Base-by-base conservation (phyloP, 2,888 invertebrate genomes). In the Rhogogaster chlorosoma region DNA sequence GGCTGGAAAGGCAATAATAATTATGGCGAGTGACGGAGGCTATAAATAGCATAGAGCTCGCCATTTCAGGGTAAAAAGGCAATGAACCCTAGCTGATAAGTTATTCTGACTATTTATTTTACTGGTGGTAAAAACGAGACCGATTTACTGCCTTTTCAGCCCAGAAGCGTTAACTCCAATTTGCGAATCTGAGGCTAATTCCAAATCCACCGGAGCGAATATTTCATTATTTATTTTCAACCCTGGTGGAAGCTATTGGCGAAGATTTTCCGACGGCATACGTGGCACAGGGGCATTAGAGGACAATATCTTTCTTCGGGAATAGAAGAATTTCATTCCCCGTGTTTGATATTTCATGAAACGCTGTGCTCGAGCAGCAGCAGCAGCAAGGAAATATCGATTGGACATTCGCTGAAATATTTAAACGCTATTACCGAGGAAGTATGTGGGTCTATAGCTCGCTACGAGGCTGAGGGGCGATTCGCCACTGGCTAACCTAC, bases 401-500 rank as follows among this genome's bases (percentile, higher is more conserved):
- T 92, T 92, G 91, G 91, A 91, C 92, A 91, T 91, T 90, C 90
- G 88, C 89, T 92, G 90, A 92, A 92, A 92, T 92, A 92, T 92
- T 92, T 91, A 92, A 92, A 92, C 90, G 91, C 91, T 92, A 92
- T 92, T 92, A 92, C 92, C 87, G 86, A 15, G 38, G 32, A 67
- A 75, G 78, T 77, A 45, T 64, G 78, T 84, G 49, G 57, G 77
- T 73, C 61, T 84, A 57, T 84, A 84, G 36, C 36, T n/a, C 32
- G 18, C 38, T 32, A 18, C 42, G 26, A 42, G 12, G 57, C 22
- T 22, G 82, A 64, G 36, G 49, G 45, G 77, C 45, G 53, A 77
- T 77, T 77, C 49, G 53, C 45, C 64, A 42, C 29, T 38, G 57
- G 12, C 29, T 0, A 15, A 29, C 71, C 71, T 38, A 38, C 71